A percentile compares a stretch with the other conserved stretches of the same genome.
These are phyloP conservation scores for Hoplias malabaricus DNA, from an alignment of 2,113 vertebrate genomes.

Conservation along the genomic window DNA sequence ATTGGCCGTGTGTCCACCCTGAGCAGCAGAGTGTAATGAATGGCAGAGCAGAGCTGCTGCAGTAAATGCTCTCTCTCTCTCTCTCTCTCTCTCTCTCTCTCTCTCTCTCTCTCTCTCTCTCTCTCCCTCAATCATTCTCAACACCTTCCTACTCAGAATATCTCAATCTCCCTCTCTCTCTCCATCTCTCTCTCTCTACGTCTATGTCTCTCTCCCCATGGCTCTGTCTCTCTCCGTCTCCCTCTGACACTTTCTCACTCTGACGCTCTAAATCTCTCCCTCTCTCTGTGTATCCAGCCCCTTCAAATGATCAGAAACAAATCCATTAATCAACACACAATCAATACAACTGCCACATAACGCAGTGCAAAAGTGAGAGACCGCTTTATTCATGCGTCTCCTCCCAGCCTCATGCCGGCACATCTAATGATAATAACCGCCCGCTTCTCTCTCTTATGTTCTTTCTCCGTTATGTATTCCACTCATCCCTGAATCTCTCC, in stretches of 20 bases:
- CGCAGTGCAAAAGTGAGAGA: too few species aligned
- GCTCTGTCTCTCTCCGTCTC: slow-evolving; percentile 52
- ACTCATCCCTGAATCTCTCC: too few species aligned
- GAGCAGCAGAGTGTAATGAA: slow-evolving; percentile 65
- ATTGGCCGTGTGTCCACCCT: slow-evolving; percentile 65
- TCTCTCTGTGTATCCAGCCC: not conserved
- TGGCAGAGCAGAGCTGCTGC: slow-evolving; percentile 46
- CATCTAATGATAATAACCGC: too few species aligned
- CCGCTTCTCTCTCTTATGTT: too few species aligned
- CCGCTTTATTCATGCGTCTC: too few species aligned
- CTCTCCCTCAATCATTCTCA: slow-evolving; percentile 15
- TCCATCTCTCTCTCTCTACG: slow-evolving; percentile 50
- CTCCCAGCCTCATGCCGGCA: too few species aligned
- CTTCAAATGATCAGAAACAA: too few species aligned
- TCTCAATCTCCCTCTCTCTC: slow-evolving; percentile 48
- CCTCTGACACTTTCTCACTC: not conserved
- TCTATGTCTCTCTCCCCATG: slow-evolving; percentile 53
- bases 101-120: slow-evolving; percentile 12
- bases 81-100: slow-evolving; percentile 9
- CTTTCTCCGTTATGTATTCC: too few species aligned
- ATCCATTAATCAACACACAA: too few species aligned
- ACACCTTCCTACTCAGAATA: too few species aligned
- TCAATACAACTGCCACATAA: too few species aligned
- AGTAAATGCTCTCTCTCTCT: slow-evolving; percentile 30
- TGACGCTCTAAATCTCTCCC: not conserved